A percentile compares a stretch with the other conserved stretches of the same genome.
These are phyloP conservation scores for Aldrovandia affinis DNA, from an alignment of 2,797 vertebrate species.

Conservation along the genomic window DNA sequence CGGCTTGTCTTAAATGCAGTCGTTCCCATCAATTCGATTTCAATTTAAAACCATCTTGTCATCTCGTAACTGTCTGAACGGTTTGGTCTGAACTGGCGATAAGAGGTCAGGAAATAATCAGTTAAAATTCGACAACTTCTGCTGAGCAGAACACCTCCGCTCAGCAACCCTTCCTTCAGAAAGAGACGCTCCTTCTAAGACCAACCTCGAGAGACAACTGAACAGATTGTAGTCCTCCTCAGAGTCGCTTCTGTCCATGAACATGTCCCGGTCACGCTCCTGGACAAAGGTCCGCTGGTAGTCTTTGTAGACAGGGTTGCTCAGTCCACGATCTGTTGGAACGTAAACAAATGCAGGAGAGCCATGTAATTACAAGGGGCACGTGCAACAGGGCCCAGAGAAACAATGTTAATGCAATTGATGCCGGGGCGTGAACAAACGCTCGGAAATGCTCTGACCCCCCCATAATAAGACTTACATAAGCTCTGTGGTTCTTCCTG, in stretches of 20 bases:
- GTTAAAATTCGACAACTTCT: background rate
- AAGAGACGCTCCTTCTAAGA: too few species aligned
- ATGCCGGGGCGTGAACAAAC: background rate
- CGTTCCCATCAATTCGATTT: background rate
- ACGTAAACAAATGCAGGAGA: background rate
- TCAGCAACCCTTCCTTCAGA: background rate
- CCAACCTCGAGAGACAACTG: constrained; percentile 76
- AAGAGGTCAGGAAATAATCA: background rate
- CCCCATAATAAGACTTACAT: constrained; percentile 70
- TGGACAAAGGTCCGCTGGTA: constrained; percentile 70
- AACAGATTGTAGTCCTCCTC: constrained; percentile 73
- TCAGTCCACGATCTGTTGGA: constrained; percentile 55
- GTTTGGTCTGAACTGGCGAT: background rate
- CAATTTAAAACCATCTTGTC: background rate
- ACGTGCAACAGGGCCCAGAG: background rate
- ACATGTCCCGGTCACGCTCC: constrained; percentile 72
- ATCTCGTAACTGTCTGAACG: background rate
- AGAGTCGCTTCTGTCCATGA: constrained; percentile 52
- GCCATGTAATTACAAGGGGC: background rate
- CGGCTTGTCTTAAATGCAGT: too few species aligned
- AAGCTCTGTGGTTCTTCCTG: constrained; percentile 72
- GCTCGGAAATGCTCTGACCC: background rate
- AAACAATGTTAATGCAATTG: background rate
- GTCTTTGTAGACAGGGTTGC: constrained; percentile 73
- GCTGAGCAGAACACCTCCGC: background rate